Evolutionary conservation across 1,140 invertebrate species (phyloP).

Genomic region (Phthorimaea operculella): DNA sequence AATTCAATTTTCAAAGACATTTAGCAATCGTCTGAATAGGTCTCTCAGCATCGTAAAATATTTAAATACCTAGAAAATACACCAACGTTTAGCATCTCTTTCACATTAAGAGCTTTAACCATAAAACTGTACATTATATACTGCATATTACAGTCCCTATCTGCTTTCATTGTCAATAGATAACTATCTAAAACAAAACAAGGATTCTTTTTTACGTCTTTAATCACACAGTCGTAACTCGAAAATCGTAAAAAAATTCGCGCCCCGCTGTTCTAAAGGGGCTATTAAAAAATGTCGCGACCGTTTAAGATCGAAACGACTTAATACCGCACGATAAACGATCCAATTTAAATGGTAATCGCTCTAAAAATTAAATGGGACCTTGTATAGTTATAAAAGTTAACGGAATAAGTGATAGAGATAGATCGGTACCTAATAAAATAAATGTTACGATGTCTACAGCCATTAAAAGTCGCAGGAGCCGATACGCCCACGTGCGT

Average conservation of each 20-base stretch:
- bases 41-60: no score
- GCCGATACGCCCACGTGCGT: not conserved
- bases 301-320: not conserved
- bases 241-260: not conserved
- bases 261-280: not conserved
- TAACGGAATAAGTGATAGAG: slow-evolving; percentile 7
- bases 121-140: no score
- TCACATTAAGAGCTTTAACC: no score
- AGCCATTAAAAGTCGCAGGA: not conserved
- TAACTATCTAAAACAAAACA: no score
- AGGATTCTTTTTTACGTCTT: no score
- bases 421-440: not conserved
- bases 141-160: no score
- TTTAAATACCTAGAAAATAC: no score
- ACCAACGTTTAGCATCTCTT: no score
- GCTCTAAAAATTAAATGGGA: slow-evolving; percentile 11
- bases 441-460: slow-evolving; percentile 5
- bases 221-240: no score
- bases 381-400: not conserved
- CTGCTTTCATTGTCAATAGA: no score
- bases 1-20: no score
- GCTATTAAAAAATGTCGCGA: not conserved
- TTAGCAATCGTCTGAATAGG: no score
- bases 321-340: slow-evolving; percentile 1
- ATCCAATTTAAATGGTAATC: slow-evolving; percentile 14